A percentile compares a stretch with the other conserved stretches of the same genome.
phyloP scores from a whole-genome alignment of 2,113 vertebrate species.

The Hippocampus zosterae region DNA sequence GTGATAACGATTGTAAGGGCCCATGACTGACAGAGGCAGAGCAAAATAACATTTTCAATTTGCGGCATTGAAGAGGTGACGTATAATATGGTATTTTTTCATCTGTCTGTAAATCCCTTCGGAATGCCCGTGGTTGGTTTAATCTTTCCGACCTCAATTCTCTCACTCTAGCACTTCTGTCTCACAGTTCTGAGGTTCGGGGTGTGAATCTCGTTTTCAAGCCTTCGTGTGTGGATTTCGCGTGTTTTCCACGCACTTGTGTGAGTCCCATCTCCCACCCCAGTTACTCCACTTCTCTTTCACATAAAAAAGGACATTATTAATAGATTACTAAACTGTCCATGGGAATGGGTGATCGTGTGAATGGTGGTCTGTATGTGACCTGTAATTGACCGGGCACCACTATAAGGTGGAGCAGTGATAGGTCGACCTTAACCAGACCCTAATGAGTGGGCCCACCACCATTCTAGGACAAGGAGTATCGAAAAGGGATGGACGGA shows the following conservation, averaged over 20 bases:
- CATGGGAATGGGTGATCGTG: not conserved
- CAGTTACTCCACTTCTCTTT: not conserved
- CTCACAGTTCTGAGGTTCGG: not conserved
- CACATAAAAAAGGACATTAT: not conserved
- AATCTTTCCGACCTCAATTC: not conserved
- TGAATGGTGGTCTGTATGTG: not conserved
- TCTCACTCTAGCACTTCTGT: not conserved
- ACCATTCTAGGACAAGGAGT: not conserved
- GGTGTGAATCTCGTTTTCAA: not conserved
- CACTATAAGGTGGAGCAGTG: not conserved
- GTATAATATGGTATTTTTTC: not conserved
- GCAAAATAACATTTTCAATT: not conserved
- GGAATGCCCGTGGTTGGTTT: not conserved
- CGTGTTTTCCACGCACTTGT: not conserved
- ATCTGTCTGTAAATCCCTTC: not conserved
- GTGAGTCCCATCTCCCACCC: not conserved
- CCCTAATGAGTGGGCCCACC: not conserved
- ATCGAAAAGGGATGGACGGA: not conserved
- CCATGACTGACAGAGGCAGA: not conserved
- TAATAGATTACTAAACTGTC: not conserved
- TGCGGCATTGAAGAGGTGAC: not conserved
- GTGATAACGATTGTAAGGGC: not conserved
- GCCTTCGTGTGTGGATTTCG: not conserved
- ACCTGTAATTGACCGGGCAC: not conserved
- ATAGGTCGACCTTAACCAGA: not conserved